Evolutionary conservation across 2,113 vertebrate species (phyloP), one percentile per base, ranked within the genome.

Genomic region (Ptilorrhoa leucosticta): DNA sequence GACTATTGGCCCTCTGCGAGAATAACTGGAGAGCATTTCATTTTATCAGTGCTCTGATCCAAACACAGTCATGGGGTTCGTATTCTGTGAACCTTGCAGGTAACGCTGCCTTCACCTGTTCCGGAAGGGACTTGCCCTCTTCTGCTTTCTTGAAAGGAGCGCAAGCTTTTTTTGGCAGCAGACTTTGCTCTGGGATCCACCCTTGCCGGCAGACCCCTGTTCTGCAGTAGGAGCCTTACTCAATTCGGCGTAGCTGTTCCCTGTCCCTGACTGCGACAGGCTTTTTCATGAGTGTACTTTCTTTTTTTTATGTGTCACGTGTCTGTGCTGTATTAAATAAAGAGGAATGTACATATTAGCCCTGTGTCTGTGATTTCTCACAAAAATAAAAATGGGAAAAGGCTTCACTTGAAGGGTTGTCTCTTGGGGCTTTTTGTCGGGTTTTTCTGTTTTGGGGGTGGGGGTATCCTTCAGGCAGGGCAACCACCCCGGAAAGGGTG

Each of bases 301-400:
- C 27, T 96, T 97, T 96, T 98, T 98, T 97, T 45, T 63, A 96
- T 66, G 92, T 98, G 98, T 98, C 95, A 93, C 11, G 96, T 98
- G 98, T 98, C 97, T 94, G 97, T 97, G 97, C 97, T 98, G 98
- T 98, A 97, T 97, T 98, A 96, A 98, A 98, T 98, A 98, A 98
- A 98, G 96, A 98, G 94, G 97, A 98, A 97, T 98, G 98, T 98
- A 98, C 97, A 98, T 98, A 98, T 56, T 68, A 65, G 33, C 65
- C 31, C 37, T 0, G 63, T 63, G 71, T 95, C 82, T 60, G 53
- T 96, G 71, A n/a, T 93, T 90, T 83, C 56, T 93, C 31, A 44
- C 21, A 33, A 77, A 48, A 79, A 26, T 15, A 54, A 79, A 63
- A 42, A 42, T 6, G 15, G 14, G 7, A 9, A 37, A 42, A 66